A percentile compares a stretch with the other conserved stretches of the same genome.
Conservation (phyloP, 2,888 invertebrate species). For the Oxycera nigricornis region DNA sequence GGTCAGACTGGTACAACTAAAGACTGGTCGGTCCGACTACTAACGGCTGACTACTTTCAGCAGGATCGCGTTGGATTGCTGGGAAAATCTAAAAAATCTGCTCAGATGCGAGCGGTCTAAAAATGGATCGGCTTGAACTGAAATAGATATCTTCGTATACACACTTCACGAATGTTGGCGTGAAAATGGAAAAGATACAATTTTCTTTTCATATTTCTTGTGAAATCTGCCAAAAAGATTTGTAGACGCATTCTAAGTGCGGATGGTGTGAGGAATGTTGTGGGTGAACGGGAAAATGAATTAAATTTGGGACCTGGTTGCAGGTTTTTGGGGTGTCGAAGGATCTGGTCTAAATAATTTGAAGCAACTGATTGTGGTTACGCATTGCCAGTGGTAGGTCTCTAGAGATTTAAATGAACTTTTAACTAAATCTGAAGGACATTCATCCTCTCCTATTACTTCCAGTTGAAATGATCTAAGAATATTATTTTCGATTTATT, state of each 20-base stretch:
- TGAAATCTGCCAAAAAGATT: not conserved
- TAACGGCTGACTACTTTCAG: conserved; percentile 63
- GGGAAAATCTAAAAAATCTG: conserved; percentile 23
- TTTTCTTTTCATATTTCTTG: not conserved
- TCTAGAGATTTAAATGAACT: no score
- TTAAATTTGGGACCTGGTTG: no score
- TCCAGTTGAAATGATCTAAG: no score
- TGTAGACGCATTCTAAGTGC: not conserved
- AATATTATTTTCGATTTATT: no score
- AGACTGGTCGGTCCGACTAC: conserved; percentile 63
- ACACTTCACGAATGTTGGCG: conserved; percentile 11
- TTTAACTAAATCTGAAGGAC: no score
- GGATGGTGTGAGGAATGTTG: not conserved
- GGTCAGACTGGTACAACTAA: conserved; percentile 56
- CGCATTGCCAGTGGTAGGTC: no score
- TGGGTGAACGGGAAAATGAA: not conserved
- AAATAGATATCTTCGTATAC: conserved; percentile 57
- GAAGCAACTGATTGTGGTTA: no score
- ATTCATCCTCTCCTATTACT: no score
- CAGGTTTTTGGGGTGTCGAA: no score
- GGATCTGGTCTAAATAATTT: no score
- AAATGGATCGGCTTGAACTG: conserved; percentile 56
- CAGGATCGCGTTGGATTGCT: conserved; percentile 55
- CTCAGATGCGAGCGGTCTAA: conserved; percentile 50
- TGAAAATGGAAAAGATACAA: conserved; percentile 31